These are phyloP conservation scores for Thamnaconus septentrionalis DNA, from an alignment of 2,113 vertebrate genomes.

Conservation along the genomic window DNA sequence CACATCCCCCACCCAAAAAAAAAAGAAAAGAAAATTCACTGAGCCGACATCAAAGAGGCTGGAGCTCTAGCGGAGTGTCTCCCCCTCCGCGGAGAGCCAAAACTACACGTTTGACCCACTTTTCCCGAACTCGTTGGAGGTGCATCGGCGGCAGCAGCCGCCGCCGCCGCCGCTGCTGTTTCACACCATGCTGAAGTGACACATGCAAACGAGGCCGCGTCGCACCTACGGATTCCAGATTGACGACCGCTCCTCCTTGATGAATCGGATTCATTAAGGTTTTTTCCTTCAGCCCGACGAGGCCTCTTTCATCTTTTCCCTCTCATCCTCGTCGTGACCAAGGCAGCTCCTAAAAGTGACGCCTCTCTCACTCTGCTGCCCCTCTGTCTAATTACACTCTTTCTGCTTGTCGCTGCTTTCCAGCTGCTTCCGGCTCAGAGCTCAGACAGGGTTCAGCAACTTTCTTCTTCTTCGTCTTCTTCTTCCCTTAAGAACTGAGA, in stretches of 20 bases:
- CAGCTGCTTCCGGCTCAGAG: slow-evolving; percentile 1
- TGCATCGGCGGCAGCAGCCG: too few species aligned
- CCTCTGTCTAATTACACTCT: slow-evolving; percentile 41
- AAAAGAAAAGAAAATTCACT: slow-evolving; percentile 15
- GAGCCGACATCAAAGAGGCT: slow-evolving; percentile 50
- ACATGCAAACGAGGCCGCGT: slow-evolving; percentile 5
- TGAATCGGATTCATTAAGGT: slow-evolving; percentile 24
- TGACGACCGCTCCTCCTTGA: slow-evolving; percentile 23
- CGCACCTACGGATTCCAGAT: slow-evolving; percentile 13
- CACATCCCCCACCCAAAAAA: too few species aligned
- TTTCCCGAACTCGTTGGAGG: slow-evolving; percentile 12
- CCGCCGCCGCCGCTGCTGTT: background rate
- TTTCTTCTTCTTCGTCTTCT: background rate
- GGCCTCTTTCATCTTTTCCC: slow-evolving; percentile 41
- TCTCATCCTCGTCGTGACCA: slow-evolving; percentile 4
- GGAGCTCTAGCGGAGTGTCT: slow-evolving; percentile 12
- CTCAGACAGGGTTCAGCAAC: background rate
- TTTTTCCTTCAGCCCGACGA: slow-evolving; percentile 8
- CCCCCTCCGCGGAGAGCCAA: slow-evolving; percentile 28
- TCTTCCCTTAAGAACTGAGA: slow-evolving; percentile 7
- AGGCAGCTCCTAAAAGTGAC: slow-evolving; percentile 9
- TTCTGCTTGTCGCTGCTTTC: slow-evolving; percentile 20
- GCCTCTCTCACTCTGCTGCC: slow-evolving; percentile 9
- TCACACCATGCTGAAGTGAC: slow-evolving; percentile 17
- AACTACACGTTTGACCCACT: slow-evolving; percentile 55